These are phyloP conservation scores for Natrix natrix DNA, from an alignment of 2,797 vertebrate species.

Conservation along the genomic window DNA sequence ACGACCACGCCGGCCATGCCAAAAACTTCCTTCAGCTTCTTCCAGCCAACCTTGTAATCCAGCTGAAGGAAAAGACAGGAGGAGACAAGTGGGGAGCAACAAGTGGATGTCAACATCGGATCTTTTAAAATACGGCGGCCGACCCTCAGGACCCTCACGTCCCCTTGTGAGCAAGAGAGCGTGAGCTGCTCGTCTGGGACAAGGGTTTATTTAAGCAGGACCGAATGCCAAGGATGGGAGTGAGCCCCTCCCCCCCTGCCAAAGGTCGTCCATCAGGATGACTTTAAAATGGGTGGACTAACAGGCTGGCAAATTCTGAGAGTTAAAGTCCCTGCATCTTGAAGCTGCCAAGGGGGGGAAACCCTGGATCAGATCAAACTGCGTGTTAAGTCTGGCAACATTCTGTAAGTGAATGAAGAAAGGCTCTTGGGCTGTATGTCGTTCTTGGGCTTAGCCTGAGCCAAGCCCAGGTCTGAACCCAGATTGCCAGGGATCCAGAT, in stretches of 20 bases:
- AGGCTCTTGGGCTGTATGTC: background rate
- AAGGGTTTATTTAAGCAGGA: background rate
- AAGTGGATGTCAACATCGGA: background rate
- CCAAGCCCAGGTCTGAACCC: background rate
- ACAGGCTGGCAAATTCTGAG: background rate
- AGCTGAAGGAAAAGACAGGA: constrained; percentile 71
- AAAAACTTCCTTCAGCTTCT: constrained; percentile 98
- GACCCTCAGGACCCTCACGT: too few relatives aligned
- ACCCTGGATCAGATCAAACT: background rate
- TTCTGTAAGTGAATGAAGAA: background rate
- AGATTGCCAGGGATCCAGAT: background rate
- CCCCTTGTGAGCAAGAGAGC: background rate
- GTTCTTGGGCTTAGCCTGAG: background rate
- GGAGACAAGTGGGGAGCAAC: rapidly evolving
- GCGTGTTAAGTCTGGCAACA: background rate
- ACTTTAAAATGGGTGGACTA: background rate
- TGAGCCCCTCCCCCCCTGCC: too few relatives aligned
- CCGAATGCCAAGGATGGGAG: background rate
- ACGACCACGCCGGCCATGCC: constrained; percentile 92
- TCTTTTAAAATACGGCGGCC: background rate
- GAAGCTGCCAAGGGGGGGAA: background rate
- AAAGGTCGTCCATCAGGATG: background rate
- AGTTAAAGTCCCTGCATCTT: background rate
- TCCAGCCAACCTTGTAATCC: constrained; percentile 99
- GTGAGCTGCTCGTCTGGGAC: background rate